phyloP scores from a whole-genome alignment of 1,140 invertebrate genomes.

The Drosophila bocqueti region DNA sequence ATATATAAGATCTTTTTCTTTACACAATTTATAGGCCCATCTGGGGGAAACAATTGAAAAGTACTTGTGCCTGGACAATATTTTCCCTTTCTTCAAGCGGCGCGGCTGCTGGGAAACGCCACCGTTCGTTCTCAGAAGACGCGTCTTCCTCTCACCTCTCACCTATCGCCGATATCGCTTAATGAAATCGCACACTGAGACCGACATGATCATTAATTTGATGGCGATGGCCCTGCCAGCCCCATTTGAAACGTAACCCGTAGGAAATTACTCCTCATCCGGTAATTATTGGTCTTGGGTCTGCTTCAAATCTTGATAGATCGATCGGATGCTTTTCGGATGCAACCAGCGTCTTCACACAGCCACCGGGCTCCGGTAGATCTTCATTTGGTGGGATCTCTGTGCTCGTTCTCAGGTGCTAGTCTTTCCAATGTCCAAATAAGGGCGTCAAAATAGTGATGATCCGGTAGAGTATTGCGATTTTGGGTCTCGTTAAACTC shows the following conservation, averaged over 20 bases:
- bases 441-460: constrained; percentile 68
- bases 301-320: constrained; percentile 73
- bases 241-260: constrained; percentile 72
- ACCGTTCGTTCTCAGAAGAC: constrained; percentile 67
- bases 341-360: constrained; percentile 62
- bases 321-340: constrained; percentile 47
- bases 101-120: constrained; percentile 52
- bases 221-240: constrained; percentile 43
- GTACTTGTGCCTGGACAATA: constrained; percentile 59
- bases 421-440: constrained; percentile 16
- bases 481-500: constrained; percentile 20
- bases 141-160: constrained; percentile 1
- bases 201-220: constrained; percentile 74
- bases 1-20: constrained; percentile 46
- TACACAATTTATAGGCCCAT: constrained; percentile 43
- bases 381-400: constrained; percentile 16
- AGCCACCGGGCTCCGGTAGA: constrained; percentile 57
- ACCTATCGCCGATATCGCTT: constrained; percentile 44
- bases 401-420: constrained; percentile 27
- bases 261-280: constrained; percentile 78
- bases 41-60: constrained; percentile 70
- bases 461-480: constrained; percentile 28
- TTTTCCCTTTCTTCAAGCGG: constrained; percentile 41
- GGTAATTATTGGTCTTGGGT: constrained; percentile 76
- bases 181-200: constrained; percentile 51